Base-by-base conservation (phyloP, 2,113 vertebrate genomes). In the Upupa epops region DNA sequence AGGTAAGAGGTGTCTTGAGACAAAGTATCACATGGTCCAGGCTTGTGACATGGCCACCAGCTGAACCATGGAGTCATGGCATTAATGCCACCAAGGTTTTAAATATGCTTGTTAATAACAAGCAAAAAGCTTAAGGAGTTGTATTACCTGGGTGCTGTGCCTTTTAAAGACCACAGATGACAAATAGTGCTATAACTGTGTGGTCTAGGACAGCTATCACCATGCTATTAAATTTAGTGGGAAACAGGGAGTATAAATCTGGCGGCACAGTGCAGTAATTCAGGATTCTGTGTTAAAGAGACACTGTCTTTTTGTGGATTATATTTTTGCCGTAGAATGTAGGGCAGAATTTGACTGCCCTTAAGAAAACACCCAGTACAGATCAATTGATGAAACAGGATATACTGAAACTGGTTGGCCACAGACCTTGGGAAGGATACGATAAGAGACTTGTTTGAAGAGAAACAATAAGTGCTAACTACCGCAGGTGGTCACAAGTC, bases 51-150 rank as follows among this genome's bases (percentile, higher is more conserved):
- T 24, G 51, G 29, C 46, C 37, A 42, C 8, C 32, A 65, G 40
- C 31, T 56, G 60, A 61, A 29, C 37, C 5, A 1, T 14, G 52
- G 31, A 25, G 52, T 65, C 32, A 36, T 61, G 58, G 34, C 17
- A 59, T 70, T 65, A 65, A 85, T 66, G 64, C n/a, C 59, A 75
- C 26, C 31, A 7, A 70, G 36, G 34, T 71, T 85, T 71, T 71
- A 92, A 75, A 92, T 48, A 63, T 49, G 77, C 76, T 79, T 92
- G 83, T 66, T 75, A 58, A 78, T 71, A 70, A 45, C 78, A 90
- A 83, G 83, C 56, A 76, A 81, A 92, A 51, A 48, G 81, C 48
- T 63, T 36, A 29, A 71, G 61, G 71, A 54, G 42, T 8, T 9
- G 5, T 29, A 13, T 52, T 60, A 29, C 22, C 29, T 59, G 58